phyloP scores from a whole-genome alignment of 2,113 vertebrate genomes.

The Periophthalmodon schlosseri region DNA sequence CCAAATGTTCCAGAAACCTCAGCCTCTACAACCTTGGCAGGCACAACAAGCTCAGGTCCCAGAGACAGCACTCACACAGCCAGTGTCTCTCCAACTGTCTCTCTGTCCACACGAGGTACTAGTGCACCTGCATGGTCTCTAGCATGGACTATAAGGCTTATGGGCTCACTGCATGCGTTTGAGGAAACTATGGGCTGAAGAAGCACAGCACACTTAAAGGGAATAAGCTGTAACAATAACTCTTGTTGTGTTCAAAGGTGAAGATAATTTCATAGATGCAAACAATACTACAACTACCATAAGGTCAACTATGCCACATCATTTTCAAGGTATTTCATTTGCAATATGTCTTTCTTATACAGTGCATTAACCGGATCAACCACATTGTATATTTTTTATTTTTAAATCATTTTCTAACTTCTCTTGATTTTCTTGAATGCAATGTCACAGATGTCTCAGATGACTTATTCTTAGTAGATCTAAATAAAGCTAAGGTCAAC shows the following conservation, averaged over 20 bases:
- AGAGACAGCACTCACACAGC: slow-evolving; percentile 15
- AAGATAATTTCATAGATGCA: neutral
- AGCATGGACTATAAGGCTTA: neutral
- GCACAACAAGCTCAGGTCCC: slow-evolving; percentile 15
- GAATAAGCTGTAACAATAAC: neutral
- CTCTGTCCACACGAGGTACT: slow-evolving; percentile 36
- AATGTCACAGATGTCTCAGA: neutral
- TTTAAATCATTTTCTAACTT: too few species aligned
- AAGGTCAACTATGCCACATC: slow-evolving; percentile 1
- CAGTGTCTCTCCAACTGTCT: slow-evolving; percentile 2
- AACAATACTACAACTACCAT: neutral
- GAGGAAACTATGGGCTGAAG: neutral
- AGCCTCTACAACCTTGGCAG: neutral
- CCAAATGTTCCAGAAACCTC: slow-evolving; percentile 15
- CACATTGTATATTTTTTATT: too few species aligned
- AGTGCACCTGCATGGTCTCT: neutral
- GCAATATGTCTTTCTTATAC: neutral
- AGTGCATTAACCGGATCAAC: neutral
- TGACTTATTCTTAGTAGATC: neutral
- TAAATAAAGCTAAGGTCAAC: neutral
- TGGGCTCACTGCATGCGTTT: slow-evolving; percentile 14
- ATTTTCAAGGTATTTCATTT: slow-evolving; percentile 31
- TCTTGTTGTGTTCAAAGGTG: slow-evolving; percentile 35
- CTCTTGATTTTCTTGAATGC: too few species aligned
- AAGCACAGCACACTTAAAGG: neutral